Evolutionary conservation across 2,113 vertebrate genomes (phyloP), one percentile per base, ranked within the genome.

Genomic region (Cygnus atratus): DNA sequence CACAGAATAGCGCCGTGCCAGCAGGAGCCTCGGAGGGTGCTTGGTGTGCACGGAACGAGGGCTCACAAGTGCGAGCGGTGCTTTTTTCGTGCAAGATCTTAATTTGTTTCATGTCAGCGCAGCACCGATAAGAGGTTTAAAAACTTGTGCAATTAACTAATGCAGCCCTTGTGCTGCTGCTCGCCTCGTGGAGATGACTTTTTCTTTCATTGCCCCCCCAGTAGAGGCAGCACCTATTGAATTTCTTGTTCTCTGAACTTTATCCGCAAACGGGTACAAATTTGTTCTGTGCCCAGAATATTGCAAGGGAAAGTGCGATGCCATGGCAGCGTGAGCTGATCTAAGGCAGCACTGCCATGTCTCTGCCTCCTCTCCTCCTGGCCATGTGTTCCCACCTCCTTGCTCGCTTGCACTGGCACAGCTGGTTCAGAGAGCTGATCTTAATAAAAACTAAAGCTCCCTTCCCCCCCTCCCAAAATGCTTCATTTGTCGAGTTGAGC

Each of bases 311-410:
- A 93, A 79, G 78, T 61, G 71, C 3, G 92, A 84, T 90, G 78
- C 88, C 88, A 7, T 73, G 94, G 87, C 92, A 94, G 93, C 67
- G 8, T 54, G 77, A 84, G 81, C 92, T 76, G 92, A 65, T 87
- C 44, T 48, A 24, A 92, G 89, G 31, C 88, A 63, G 79, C 95
- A 4, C 52, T 92, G 90, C 90, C 88, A 20, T 20, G 43, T 59
- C 92, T 84, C 84, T 87, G 84, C 76, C 93, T 84, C 58, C 43
- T 90, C 54, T 63, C 44, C 81, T 85, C 93, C 75, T n/a, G 71
- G 79, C 91, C 95, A n/a, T 94, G 96, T 95, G 96, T 96, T 95
- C 89, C 95, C 95, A 96, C 87, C 91, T 96, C 75, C 48, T 43
- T 86, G 78, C 88, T 93, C 65, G 73, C 94, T 68, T 46, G 81